phyloP scores from a whole-genome alignment of 2,888 invertebrate species.

The Suillia variegata region DNA sequence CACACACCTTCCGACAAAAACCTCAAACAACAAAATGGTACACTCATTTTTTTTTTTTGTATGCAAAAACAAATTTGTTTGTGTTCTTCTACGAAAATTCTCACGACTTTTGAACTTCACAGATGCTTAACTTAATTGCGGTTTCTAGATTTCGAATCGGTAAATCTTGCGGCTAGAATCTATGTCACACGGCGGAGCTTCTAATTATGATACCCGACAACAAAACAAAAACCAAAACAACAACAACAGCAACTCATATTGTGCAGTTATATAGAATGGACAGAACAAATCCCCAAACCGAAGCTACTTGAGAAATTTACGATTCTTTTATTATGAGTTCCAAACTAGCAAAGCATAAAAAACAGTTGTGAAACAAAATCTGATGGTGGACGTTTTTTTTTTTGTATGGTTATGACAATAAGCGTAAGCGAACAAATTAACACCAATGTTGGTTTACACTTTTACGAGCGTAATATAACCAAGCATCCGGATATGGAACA shows the following conservation, averaged over 20 bases:
- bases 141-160: background rate
- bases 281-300: background rate
- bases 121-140: conserved; percentile 5
- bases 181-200: background rate
- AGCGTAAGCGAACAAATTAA: background rate
- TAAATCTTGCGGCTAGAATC: background rate
- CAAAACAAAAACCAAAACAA: background rate
- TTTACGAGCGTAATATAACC: background rate
- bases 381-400: background rate
- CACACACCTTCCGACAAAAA: background rate
- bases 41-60: background rate
- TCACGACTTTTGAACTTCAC: background rate
- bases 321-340: background rate
- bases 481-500: background rate
- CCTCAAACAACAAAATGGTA: background rate
- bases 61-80: no score
- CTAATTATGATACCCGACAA: background rate
- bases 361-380: conserved; percentile 1
- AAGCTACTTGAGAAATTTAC: conserved; percentile 3
- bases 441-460: background rate
- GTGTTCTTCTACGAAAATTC: background rate
- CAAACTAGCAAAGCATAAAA: background rate
- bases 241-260: no score
- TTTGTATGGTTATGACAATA: background rate
- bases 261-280: no score